Evolutionary conservation across 2,888 invertebrate species (phyloP).

Genomic region (Nycteola revayana): DNA sequence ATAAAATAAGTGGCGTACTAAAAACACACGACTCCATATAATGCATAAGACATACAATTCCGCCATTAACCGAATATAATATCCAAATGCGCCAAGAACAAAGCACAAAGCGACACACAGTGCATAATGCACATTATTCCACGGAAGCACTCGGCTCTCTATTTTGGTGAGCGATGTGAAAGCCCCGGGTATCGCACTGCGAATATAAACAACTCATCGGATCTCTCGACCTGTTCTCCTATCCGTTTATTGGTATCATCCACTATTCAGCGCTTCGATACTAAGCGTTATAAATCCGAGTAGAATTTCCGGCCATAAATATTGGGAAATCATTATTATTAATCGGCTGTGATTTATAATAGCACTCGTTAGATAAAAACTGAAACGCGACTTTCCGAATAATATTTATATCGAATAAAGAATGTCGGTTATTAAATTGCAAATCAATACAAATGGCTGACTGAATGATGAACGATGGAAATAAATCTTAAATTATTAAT

Average conservation of each 20-base stretch:
- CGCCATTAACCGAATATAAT: too few species aligned
- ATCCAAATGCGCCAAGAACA: constrained; percentile 10
- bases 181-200: constrained; percentile 33
- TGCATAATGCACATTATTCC: constrained; percentile 44
- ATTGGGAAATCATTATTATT: background rate
- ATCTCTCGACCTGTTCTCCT: constrained; percentile 11
- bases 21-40: too few species aligned
- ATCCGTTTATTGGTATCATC: constrained; percentile 15
- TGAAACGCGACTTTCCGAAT: too few species aligned
- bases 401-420: too few species aligned
- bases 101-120: constrained; percentile 33
- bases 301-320: background rate
- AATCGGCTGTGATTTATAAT: background rate
- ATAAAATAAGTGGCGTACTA: too few species aligned
- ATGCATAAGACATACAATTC: too few species aligned
- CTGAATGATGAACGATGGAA: too few species aligned
- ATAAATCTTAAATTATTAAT: too few species aligned
- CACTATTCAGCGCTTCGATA: too few species aligned
- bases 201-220: constrained; percentile 52
- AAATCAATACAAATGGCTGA: too few species aligned
- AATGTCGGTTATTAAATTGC: too few species aligned
- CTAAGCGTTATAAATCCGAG: background rate
- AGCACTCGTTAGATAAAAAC: background rate
- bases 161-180: constrained; percentile 55
- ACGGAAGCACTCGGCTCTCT: constrained; percentile 65